Evolutionary conservation across 2,797 vertebrate genomes (phyloP).

Genomic region (Acropternis orthonyx): DNA sequence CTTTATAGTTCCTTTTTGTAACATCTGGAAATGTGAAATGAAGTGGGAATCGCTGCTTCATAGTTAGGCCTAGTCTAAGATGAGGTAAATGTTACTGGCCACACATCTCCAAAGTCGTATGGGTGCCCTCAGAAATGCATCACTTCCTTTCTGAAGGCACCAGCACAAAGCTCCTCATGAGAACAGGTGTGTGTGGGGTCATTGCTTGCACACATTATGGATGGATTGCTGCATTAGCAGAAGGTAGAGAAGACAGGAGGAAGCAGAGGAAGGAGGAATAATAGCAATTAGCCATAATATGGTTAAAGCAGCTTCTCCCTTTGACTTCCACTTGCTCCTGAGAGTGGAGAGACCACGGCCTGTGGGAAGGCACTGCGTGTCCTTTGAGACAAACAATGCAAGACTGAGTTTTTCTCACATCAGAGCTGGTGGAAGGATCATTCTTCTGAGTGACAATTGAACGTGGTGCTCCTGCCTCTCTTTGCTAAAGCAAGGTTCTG

Average conservation of each 20-base stretch:
- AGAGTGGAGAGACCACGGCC: neutral
- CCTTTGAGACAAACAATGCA: neutral
- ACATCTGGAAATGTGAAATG: neutral
- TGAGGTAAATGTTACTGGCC: neutral
- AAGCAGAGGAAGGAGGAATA: neutral
- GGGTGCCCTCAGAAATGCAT: neutral
- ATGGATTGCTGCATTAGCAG: neutral
- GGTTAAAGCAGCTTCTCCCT: neutral
- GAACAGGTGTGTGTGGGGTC: neutral
- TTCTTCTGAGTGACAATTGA: neutral
- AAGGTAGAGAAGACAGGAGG: neutral
- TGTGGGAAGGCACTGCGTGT: neutral
- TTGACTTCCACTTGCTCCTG: neutral
- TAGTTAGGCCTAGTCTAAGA: neutral
- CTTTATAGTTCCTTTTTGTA: neutral
- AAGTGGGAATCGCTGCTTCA: neutral
- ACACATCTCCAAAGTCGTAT: accelerated
- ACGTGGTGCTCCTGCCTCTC: neutral
- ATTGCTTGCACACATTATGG: neutral
- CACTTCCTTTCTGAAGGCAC: neutral
- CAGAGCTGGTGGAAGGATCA: neutral
- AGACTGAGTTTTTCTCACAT: neutral
- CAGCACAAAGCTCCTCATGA: neutral
- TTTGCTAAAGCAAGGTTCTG: neutral
- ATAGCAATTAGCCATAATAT: neutral